Conservation (phyloP, 2,888 invertebrate genomes). For the Callyntrura guangdongensis region DNA sequence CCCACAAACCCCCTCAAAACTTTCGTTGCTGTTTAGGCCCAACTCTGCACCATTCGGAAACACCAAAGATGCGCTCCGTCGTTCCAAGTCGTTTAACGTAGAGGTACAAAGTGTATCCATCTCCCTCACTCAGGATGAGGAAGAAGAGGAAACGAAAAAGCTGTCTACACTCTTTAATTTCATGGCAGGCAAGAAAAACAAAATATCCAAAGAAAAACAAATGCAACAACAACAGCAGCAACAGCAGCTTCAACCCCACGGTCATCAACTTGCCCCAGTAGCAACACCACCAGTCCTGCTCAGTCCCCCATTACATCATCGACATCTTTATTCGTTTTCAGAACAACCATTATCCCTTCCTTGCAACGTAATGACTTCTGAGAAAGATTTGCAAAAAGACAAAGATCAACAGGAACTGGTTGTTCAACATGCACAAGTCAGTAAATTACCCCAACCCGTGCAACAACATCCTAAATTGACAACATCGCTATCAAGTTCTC, state of each 20-base stretch:
- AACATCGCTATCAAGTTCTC: slow-evolving; percentile 31
- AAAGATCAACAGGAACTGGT: slow-evolving; percentile 74
- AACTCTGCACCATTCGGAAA: slow-evolving; percentile 79
- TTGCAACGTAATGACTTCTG: slow-evolving; percentile 71
- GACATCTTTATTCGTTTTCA: slow-evolving; percentile 64
- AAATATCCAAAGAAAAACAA: slow-evolving; percentile 67
- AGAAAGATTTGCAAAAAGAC: slow-evolving; percentile 69
- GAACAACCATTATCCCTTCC: slow-evolving; percentile 71
- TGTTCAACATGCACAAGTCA: slow-evolving; percentile 70
- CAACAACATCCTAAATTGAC: not conserved
- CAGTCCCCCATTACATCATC: slow-evolving; percentile 67
- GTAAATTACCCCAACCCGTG: slow-evolving; percentile 58
- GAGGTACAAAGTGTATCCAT: slow-evolving; percentile 84
- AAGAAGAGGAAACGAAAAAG: slow-evolving; percentile 83
- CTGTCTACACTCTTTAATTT: slow-evolving; percentile 83
- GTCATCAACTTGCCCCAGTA: slow-evolving; percentile 36
- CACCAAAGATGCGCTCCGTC: slow-evolving; percentile 81
- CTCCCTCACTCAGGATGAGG: slow-evolving; percentile 80
- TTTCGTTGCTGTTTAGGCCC: slow-evolving; percentile 83
- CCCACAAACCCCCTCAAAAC: slow-evolving; percentile 83
- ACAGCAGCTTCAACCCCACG: not conserved
- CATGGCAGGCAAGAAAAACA: slow-evolving; percentile 81
- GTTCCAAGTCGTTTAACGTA: slow-evolving; percentile 84
- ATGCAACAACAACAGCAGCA: slow-evolving; percentile 40
- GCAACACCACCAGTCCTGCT: slow-evolving; percentile 54